These are phyloP conservation scores for Pollachius pollachius DNA, from an alignment of 2,113 vertebrate genomes.

Conservation along the genomic window DNA sequence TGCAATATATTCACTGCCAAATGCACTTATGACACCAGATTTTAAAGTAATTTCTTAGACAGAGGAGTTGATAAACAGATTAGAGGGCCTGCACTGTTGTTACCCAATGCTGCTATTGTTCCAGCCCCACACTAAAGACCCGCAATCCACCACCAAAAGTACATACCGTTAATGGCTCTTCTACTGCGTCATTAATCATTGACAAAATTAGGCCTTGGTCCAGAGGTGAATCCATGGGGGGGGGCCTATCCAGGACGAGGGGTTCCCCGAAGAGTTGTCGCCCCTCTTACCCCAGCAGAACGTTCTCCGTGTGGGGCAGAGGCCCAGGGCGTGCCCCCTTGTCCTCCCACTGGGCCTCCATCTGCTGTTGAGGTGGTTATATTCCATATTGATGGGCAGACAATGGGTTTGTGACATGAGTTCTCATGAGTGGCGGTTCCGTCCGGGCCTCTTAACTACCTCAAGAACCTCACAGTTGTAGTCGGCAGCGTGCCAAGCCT, in stretches of 20 bases:
- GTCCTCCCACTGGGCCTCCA: slow-evolving; percentile 69
- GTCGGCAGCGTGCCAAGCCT: slow-evolving; percentile 65
- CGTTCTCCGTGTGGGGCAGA: slow-evolving; percentile 58
- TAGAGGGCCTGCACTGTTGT: background rate
- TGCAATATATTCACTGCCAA: slow-evolving; percentile 21
- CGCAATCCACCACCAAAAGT: slow-evolving; percentile 4
- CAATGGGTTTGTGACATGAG: slow-evolving; percentile 65
- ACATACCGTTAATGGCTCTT: slow-evolving; percentile 3
- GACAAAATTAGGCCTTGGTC: slow-evolving; percentile 63
- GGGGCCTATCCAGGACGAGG: slow-evolving; percentile 41
- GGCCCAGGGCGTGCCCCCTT: slow-evolving; percentile 58
- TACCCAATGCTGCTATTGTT: background rate
- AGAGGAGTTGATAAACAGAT: background rate
- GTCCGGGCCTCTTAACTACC: slow-evolving; percentile 49
- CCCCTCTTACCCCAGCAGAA: slow-evolving; percentile 44
- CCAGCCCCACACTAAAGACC: background rate
- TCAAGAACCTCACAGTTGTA: slow-evolving; percentile 42
- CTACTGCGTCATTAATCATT: slow-evolving; percentile 62
- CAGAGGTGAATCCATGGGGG: slow-evolving; percentile 66
- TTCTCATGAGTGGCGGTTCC: slow-evolving; percentile 69
- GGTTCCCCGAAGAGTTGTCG: slow-evolving; percentile 48
- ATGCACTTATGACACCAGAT: slow-evolving; percentile 15
- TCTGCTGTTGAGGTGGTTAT: slow-evolving; percentile 70
- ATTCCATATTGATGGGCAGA: slow-evolving; percentile 66
- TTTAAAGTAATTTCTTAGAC: slow-evolving; percentile 21